phyloP scores from a whole-genome alignment of 2,113 vertebrate species.

The Brevimyrus niger region DNA sequence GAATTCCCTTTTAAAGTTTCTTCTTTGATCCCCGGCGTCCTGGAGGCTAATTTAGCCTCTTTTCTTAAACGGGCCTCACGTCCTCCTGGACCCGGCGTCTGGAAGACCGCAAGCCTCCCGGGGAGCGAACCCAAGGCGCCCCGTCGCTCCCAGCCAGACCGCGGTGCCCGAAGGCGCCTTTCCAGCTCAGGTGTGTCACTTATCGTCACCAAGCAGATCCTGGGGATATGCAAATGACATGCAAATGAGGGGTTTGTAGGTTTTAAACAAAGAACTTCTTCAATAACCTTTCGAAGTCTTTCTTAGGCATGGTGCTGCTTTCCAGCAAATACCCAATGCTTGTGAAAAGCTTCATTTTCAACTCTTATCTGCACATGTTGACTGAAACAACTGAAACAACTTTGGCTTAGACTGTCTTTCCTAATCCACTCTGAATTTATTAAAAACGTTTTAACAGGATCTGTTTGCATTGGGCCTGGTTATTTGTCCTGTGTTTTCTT shows the following conservation, averaged over 20 bases:
- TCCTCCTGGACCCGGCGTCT: too few species aligned
- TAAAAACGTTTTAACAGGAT: background rate
- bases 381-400: background rate
- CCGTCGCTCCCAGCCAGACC: background rate
- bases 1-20: background rate
- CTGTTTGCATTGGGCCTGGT: background rate
- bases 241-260: background rate
- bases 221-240: background rate
- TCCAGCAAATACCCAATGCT: background rate
- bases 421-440: background rate
- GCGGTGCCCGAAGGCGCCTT: background rate
- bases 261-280: background rate
- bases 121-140: background rate
- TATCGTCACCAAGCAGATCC: background rate
- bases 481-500: background rate
- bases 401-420: background rate
- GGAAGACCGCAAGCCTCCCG: background rate
- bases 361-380: background rate
- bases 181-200: background rate
- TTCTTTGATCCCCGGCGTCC: background rate
- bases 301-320: background rate
- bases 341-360: background rate
- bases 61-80: background rate
- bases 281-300: background rate
- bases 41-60: constrained; percentile 7